Evolutionary conservation across 2,113 vertebrate species (phyloP).

Genomic region (Mandrillus leucophaeus): DNA sequence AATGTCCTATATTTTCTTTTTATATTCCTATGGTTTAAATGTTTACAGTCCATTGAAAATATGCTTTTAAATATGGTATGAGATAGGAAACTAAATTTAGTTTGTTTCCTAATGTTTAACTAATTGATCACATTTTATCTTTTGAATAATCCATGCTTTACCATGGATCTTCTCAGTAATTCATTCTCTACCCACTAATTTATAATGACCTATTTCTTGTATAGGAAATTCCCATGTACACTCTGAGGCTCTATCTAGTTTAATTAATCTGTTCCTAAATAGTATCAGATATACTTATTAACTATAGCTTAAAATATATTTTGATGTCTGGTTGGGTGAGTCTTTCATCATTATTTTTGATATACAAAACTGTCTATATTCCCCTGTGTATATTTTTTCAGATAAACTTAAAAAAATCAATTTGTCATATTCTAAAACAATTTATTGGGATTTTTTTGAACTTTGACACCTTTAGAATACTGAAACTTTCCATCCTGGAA

Average conservation of each 20-base stretch:
- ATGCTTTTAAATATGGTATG: background rate
- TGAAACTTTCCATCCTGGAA: background rate
- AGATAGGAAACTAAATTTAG: background rate
- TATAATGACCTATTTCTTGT: background rate
- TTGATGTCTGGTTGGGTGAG: background rate
- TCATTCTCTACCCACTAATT: background rate
- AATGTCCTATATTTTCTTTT: background rate
- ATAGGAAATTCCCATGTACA: background rate
- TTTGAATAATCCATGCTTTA: background rate
- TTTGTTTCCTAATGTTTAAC: background rate
- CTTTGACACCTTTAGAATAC: background rate
- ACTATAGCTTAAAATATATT: background rate
- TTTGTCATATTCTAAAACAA: background rate
- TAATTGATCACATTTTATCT: background rate
- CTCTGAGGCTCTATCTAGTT: background rate
- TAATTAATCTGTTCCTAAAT: background rate
- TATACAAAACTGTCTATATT: background rate
- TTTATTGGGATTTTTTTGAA: background rate
- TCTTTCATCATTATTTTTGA: background rate
- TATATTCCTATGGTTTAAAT: background rate
- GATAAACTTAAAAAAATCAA: background rate
- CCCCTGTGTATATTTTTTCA: no score
- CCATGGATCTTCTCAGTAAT: background rate
- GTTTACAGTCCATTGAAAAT: background rate
- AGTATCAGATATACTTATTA: background rate